Evolutionary conservation across 1,140 invertebrate species (phyloP).

Genomic region (Zaprionus ornatus): DNA sequence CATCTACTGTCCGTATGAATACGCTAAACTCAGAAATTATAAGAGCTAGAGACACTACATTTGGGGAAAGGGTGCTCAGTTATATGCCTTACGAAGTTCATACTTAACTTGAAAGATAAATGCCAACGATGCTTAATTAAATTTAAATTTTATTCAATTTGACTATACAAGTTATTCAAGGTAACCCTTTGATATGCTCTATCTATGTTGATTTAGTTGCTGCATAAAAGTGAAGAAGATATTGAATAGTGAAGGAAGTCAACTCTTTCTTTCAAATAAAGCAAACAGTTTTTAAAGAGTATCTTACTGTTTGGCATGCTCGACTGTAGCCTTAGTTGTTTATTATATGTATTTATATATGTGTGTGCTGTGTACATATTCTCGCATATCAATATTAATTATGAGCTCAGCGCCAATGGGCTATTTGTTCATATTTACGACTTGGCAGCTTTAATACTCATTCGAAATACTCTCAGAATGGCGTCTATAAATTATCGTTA

Average conservation of each 20-base stretch:
- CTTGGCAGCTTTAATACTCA: slow-evolving; percentile 32
- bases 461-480: slow-evolving; percentile 1
- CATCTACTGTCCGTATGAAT: not conserved
- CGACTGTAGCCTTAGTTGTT: not conserved
- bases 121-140: no score
- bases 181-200: no score
- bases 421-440: slow-evolving; percentile 49
- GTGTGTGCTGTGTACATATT: not conserved
- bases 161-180: no score
- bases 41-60: not conserved
- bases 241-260: no score
- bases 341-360: not conserved
- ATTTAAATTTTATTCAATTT: no score
- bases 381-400: slow-evolving; percentile 54
- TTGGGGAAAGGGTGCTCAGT: not conserved
- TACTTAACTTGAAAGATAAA: no score
- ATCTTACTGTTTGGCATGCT: not conserved
- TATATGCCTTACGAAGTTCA: no score
- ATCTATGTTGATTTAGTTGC: no score
- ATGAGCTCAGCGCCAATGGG: slow-evolving; percentile 41
- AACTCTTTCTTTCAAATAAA: no score
- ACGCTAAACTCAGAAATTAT: not conserved
- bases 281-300: not conserved
- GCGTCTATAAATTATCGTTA: slow-evolving; percentile 39
- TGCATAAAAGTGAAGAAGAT: no score